These are phyloP conservation scores for Corythucha ciliata DNA, from an alignment of 2,888 invertebrate genomes.

Conservation along the genomic window DNA sequence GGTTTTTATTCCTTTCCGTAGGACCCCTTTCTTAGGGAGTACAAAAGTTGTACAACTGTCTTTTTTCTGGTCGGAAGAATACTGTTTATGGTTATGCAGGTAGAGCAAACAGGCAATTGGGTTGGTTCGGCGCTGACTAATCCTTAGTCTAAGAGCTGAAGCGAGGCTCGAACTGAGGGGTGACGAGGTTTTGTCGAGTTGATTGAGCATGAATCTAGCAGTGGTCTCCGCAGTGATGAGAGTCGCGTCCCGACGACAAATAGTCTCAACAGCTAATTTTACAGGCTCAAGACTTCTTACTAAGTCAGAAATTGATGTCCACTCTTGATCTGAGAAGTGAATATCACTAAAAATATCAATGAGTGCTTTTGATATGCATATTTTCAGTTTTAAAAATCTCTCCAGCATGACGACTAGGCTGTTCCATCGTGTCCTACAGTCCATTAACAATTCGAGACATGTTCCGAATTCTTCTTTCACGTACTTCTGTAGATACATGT, in stretches of 20 bases:
- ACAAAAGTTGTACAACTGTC: too few species aligned
- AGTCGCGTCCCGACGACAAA: slow-evolving; percentile 31
- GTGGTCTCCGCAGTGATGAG: slow-evolving; percentile 28
- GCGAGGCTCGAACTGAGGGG: not conserved
- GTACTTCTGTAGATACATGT: slow-evolving; percentile 25
- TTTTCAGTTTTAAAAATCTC: slow-evolving; percentile 8
- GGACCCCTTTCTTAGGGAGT: too few species aligned
- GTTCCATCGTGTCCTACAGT: slow-evolving; percentile 33
- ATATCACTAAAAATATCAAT: slow-evolving; percentile 28
- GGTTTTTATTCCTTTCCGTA: too few species aligned
- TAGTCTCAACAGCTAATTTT: slow-evolving; percentile 32
- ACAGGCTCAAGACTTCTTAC: slow-evolving; percentile 26
- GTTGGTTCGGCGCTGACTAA: slow-evolving; percentile 1
- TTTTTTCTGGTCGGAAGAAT: not conserved
- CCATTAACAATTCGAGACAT: slow-evolving; percentile 29
- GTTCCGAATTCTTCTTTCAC: slow-evolving; percentile 25
- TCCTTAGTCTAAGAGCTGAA: not conserved
- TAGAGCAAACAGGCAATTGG: not conserved
- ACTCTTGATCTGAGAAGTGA: slow-evolving; percentile 21
- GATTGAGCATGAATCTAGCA: slow-evolving; percentile 22
- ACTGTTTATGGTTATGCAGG: not conserved
- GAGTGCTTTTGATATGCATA: slow-evolving; percentile 30
- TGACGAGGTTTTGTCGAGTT: slow-evolving; percentile 9
- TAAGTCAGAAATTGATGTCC: slow-evolving; percentile 17
- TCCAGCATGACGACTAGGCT: slow-evolving; percentile 20